Evolutionary conservation across 2,888 invertebrate species (phyloP), one percentile per base, ranked within the genome.

Genomic region (Cartodere bifasciata): DNA sequence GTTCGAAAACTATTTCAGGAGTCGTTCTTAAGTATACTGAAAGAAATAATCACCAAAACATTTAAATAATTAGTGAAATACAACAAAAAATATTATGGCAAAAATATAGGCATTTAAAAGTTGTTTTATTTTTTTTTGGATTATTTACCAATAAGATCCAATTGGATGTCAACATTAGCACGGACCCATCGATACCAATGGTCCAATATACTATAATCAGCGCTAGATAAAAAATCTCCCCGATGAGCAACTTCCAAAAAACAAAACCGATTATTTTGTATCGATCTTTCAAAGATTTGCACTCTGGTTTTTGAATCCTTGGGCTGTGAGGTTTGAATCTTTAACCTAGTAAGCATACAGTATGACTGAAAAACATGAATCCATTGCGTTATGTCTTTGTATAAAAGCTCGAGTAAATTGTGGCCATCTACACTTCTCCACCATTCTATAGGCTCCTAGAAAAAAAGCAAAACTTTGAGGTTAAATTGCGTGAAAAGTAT

Each of bases 341-440:
- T 75, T 30, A 90, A 55, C 80, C 92, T 84, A 0, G 91, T 90
- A 38, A 92, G 60, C 41, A 88, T 85, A 1, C 91, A 91, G 52
- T 91, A 90, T 0, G 82, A 80, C 63, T 92, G 91, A 57, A 92
- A 91, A 21, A 85, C 71, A 63, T 83, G 77, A 23, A 83, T 74
- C 81, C 88, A 90, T 48, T 82, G 73, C 2, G 67, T 52, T 3
- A 86, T 81, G 50, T 91, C 80, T 46, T 75, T 73, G 61, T 92
- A 92, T 79, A 92, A 80, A 38, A 90, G 58, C 35, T 86, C 85
- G 46, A 88, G 59, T 41, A 87, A 65, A 63, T 90, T 88, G 51
- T 77, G 72, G 22, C 85, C 86, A 32, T 70, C 63, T 1, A 83
- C 66, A 61, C 87, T 71, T 29, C 84, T 70, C 90, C 90, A 90